Percentiles rank a stretch among this genome's conserved stretches.
Conservation (phyloP, 2,113 vertebrate genomes). For the Leucopternis melanops region DNA sequence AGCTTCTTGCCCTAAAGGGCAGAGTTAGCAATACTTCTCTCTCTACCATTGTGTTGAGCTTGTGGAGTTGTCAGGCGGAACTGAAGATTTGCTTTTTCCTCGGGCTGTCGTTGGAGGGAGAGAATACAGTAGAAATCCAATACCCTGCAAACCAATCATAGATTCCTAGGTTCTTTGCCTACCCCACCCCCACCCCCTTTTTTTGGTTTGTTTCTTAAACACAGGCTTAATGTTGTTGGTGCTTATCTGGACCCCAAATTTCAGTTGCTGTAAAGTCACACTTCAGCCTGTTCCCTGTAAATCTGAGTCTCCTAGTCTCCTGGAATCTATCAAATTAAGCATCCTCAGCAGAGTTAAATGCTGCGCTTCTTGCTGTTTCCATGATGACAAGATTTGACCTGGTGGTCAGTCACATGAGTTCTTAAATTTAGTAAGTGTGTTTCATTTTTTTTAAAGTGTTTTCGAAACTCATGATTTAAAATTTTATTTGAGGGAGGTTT, state of each 20-base stretch:
- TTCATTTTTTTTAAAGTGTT: not conserved
- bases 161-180: not conserved
- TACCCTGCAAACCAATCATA: not conserved
- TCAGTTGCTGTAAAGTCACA: not conserved
- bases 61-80: not conserved
- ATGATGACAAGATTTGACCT: not conserved
- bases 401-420: not conserved
- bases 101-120: not conserved
- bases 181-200: too few species aligned
- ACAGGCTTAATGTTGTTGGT: not conserved
- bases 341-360: not conserved
- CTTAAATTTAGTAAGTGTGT: not conserved
- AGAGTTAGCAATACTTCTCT: not conserved
- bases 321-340: not conserved
- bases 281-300: not conserved
- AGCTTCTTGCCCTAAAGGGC: not conserved
- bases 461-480: not conserved
- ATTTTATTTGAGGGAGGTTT: not conserved
- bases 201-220: not conserved
- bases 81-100: not conserved
- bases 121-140: not conserved
- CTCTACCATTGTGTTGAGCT: rapidly evolving
- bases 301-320: not conserved
- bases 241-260: not conserved
- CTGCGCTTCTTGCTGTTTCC: not conserved